These are phyloP conservation scores for Pipistrellus nathusii DNA, from an alignment of 2,797 vertebrate genomes.

Conservation along the genomic window DNA sequence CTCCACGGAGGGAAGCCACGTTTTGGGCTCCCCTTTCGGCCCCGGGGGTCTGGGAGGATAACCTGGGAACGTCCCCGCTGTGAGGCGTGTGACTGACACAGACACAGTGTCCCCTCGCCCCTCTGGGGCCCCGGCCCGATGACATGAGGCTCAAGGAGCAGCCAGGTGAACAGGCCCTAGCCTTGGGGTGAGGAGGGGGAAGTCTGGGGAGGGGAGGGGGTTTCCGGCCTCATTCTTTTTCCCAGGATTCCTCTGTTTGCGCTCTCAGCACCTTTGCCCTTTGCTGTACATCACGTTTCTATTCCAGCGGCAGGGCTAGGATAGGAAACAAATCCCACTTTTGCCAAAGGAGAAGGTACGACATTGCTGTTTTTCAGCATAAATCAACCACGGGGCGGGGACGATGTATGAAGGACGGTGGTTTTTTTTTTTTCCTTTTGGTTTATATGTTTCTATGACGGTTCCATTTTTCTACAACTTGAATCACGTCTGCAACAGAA, in stretches of 20 bases:
- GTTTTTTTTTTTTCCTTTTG: not conserved
- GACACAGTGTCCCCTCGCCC: rapidly evolving
- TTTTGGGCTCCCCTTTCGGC: not conserved
- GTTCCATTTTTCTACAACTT: no score
- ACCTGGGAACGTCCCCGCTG: rapidly evolving
- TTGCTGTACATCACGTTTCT: not conserved
- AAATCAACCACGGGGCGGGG: not conserved
- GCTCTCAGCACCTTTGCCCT: rapidly evolving
- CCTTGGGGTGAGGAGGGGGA: rapidly evolving
- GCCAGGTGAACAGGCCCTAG: not conserved
- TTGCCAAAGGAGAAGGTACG: not conserved
- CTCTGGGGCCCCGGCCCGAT: not conserved
- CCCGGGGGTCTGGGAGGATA: not conserved
- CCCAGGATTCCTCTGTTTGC: not conserved
- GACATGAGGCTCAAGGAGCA: no score
- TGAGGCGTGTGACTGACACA: rapidly evolving
- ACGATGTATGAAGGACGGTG: rapidly evolving
- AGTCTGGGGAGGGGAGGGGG: no score
- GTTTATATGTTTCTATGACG: not conserved
- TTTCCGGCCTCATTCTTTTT: not conserved
- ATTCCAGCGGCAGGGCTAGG: not conserved
- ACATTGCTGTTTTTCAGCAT: not conserved
- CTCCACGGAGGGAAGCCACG: not conserved
- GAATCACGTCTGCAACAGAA: not conserved
- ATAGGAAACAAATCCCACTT: not conserved